Conservation (phyloP, 2,113 vertebrate genomes). For the Nerophis lumbriciformis region DNA sequence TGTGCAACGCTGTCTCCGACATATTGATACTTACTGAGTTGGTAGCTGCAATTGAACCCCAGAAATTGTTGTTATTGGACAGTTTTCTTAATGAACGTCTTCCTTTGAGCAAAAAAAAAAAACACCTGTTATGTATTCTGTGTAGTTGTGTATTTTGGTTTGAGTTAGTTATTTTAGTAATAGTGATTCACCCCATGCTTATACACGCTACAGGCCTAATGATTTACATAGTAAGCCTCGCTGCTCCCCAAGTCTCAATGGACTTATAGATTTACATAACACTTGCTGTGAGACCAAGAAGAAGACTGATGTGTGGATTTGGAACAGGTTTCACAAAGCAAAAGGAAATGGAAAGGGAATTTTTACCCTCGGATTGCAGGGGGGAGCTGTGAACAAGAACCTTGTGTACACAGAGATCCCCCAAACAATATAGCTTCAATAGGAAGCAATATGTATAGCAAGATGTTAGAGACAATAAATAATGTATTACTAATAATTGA, state of each 20-base stretch:
- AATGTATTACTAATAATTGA: no score
- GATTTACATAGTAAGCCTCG: conserved; percentile 28
- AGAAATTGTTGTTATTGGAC: neutral
- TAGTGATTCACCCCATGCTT: neutral
- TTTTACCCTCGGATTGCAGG: no score
- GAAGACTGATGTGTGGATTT: conserved; percentile 33
- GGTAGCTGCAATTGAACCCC: neutral
- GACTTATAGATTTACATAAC: conserved; percentile 41
- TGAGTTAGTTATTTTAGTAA: no score
- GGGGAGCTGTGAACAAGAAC: no score
- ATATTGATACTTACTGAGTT: neutral
- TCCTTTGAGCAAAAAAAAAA: neutral
- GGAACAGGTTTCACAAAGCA: conserved; percentile 12
- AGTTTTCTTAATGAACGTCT: no score
- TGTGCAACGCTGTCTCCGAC: no score
- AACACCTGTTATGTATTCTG: neutral
- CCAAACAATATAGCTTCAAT: no score
- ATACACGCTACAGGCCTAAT: conserved; percentile 15
- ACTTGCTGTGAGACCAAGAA: conserved; percentile 22
- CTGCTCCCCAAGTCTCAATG: conserved; percentile 9
- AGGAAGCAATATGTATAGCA: no score
- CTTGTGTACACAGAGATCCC: no score
- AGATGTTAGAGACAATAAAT: no score
- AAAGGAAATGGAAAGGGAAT: no score
- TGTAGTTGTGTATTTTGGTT: conserved; percentile 14